phyloP scores from a whole-genome alignment of 2,888 invertebrate species.

The Yponomeuta sedellus region DNA sequence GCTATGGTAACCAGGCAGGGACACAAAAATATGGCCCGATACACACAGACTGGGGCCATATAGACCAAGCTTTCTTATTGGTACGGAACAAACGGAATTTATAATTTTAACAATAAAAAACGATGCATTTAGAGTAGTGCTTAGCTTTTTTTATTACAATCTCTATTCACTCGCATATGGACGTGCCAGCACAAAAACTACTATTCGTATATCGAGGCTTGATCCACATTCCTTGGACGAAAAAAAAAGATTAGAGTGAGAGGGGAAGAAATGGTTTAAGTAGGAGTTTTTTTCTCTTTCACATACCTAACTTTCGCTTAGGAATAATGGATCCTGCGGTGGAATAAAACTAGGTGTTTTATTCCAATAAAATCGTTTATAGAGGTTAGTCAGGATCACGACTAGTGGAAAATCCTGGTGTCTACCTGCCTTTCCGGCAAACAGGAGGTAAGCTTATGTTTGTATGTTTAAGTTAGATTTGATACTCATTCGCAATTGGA shows the following conservation, averaged over 20 bases:
- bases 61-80: too few species aligned
- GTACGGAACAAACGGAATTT: constrained; percentile 45
- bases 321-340: constrained; percentile 40
- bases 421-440: too few species aligned
- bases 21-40: too few species aligned
- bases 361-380: neutral
- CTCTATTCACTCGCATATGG: constrained; percentile 30
- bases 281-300: constrained; percentile 59
- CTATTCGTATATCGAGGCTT: constrained; percentile 25
- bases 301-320: constrained; percentile 68
- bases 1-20: too few species aligned
- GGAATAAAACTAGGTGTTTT: constrained; percentile 16
- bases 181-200: constrained; percentile 56
- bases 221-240: constrained; percentile 48
- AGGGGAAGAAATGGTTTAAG: constrained; percentile 46
- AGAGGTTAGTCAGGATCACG: neutral
- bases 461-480: too few species aligned
- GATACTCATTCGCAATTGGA: too few species aligned
- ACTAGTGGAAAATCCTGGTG: too few species aligned
- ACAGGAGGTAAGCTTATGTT: too few species aligned
- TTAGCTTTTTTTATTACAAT: constrained; percentile 31
- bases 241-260: constrained; percentile 32
- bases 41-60: too few species aligned
- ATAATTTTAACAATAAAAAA: constrained; percentile 40
- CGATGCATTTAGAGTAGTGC: constrained; percentile 28